Evolutionary conservation across 2,797 vertebrate species (phyloP).

Genomic region (Hemibagrus guttatus): DNA sequence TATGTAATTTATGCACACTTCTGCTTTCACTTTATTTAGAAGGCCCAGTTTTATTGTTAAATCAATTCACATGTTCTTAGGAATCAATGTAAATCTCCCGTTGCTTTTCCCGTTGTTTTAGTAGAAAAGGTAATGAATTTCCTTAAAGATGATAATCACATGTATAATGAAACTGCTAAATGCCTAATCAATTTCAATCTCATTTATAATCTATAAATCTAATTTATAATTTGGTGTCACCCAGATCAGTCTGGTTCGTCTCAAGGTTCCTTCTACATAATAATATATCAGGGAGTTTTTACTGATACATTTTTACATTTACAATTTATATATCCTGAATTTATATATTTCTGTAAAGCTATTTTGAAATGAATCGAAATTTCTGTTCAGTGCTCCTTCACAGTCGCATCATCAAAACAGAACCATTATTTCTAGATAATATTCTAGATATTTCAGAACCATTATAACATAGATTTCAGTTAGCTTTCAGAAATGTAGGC

Average conservation of each 20-base stretch:
- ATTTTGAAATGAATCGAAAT: too few species aligned
- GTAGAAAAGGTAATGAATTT: background rate
- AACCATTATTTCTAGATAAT: background rate
- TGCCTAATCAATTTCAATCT: too few species aligned
- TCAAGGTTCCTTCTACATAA: too few species aligned
- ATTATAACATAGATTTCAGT: background rate
- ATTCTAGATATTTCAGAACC: too few species aligned
- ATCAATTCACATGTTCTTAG: background rate
- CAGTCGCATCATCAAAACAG: background rate
- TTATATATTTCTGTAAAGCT: too few species aligned
- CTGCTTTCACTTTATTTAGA: background rate
- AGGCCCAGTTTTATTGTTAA: background rate
- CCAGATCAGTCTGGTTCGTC: too few species aligned
- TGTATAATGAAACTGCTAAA: background rate
- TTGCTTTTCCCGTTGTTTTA: background rate
- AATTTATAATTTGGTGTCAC: too few species aligned
- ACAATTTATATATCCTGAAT: too few species aligned
- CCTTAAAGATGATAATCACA: background rate
- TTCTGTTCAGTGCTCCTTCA: too few species aligned
- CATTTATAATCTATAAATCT: too few species aligned
- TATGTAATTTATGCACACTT: background rate
- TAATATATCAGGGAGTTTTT: too few species aligned
- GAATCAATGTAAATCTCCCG: background rate
- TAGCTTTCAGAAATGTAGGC: background rate
- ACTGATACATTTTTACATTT: too few species aligned